These are phyloP conservation scores for Alouatta caraya DNA, from an alignment of 2,797 vertebrate genomes.

Conservation along the genomic window DNA sequence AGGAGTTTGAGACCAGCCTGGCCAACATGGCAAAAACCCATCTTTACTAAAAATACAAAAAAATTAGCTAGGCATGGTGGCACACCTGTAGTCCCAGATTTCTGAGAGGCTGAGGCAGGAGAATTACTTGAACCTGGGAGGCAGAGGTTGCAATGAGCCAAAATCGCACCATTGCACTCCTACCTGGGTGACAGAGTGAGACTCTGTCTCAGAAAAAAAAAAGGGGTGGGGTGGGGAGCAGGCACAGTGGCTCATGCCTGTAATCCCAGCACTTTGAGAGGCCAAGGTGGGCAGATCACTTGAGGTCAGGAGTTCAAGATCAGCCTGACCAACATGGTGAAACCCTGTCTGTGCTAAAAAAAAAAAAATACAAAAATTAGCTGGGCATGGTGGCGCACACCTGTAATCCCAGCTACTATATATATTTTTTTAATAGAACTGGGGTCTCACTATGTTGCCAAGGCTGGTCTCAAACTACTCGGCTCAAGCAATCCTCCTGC, in stretches of 20 bases:
- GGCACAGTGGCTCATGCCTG: neutral
- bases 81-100: neutral
- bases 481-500: neutral
- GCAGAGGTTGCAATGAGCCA: neutral
- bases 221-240: fast-evolving
- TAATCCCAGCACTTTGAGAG: too few relatives aligned
- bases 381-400: too few relatives aligned
- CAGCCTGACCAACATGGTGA: too few relatives aligned
- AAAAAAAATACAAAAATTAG: too few relatives aligned
- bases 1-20: neutral
- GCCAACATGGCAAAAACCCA: neutral
- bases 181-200: neutral
- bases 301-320: too few relatives aligned
- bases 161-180: neutral
- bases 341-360: too few relatives aligned
- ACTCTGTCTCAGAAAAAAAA: neutral
- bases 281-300: too few relatives aligned
- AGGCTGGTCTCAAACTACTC: neutral
- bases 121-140: neutral
- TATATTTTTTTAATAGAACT: too few relatives aligned
- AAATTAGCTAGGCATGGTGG: neutral
- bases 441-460: too few relatives aligned
- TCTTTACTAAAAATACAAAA: neutral
- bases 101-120: neutral
- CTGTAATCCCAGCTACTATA: too few relatives aligned